Evolutionary conservation across 2,113 vertebrate species (phyloP).

Genomic region (pig (Sus scrofa)): DNA sequence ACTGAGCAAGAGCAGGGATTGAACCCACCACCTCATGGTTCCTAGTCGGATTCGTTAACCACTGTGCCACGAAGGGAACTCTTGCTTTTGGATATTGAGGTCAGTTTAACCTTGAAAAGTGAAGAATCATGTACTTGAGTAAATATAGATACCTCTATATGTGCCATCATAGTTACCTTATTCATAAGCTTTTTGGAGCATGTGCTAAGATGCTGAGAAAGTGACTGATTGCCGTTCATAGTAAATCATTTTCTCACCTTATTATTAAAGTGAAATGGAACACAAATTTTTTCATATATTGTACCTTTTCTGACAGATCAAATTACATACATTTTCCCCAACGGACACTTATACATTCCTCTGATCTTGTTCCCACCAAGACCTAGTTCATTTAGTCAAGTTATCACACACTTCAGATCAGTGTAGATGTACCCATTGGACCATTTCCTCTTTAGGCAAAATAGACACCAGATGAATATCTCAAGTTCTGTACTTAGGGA

Average conservation of each 20-base stretch:
- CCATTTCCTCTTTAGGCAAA: neutral
- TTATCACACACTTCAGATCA: neutral
- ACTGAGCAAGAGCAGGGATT: no score
- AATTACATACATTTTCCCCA: neutral
- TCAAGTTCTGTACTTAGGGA: neutral
- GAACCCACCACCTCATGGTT: no score
- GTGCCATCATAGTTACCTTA: neutral
- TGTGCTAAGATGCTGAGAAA: neutral
- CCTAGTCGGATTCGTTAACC: no score
- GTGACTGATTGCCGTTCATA: neutral
- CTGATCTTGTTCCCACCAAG: neutral
- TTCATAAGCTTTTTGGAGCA: neutral
- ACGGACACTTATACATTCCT: neutral
- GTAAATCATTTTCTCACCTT: neutral
- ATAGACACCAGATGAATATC: neutral
- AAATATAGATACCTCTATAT: neutral
- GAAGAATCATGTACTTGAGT: neutral
- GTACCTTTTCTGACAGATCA: neutral
- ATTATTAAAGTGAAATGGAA: neutral
- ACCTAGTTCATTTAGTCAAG: neutral
- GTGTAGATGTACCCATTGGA: neutral
- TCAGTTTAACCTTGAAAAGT: neutral
- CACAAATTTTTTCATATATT: neutral
- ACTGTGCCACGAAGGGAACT: no score
- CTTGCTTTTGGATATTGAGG: neutral